Base-by-base conservation (phyloP, 1,140 invertebrate species). In the Neodiprion lecontei region DNA sequence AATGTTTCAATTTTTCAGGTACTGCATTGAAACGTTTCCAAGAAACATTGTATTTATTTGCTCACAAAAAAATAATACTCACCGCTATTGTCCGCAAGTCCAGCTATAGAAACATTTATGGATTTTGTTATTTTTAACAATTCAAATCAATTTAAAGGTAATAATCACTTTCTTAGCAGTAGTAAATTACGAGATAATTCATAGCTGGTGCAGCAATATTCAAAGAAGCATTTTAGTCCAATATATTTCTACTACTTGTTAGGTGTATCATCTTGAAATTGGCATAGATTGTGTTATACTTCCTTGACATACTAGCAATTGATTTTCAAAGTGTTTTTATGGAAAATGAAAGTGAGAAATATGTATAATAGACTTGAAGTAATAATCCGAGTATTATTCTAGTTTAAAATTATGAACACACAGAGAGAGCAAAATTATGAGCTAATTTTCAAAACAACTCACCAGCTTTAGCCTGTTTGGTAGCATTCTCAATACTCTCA, bases 401-500 rank as follows among this genome's bases (percentile, higher is more conserved):
- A 61, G 5, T 12, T 61, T 14, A 53, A n/a, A 14, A 65, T 17
- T 69, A 73, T 23, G 23, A 10, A 66, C 0, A 73, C 17, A 69
- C n/a, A 71, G n/a, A 67, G 14, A 14, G n/a, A 17, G n/a, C 5
- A 48, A 11, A 70, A 74, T 21, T 48, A 70, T 71, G 53, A 53
- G n/a, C 23, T 8, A 2, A 8, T 61, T 14, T 61, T 61, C n/a
- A 12, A 61, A 61, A 76, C 12, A 21, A 86, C 80, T 81, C 83
- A 89, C 92, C 91, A 76, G 92, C 90, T 88, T 95, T 95, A 11
- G 94, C 93, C 79, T 95, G 94, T 85, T 96, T 96, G n/a, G 93
- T 94, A 10, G 92, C 93, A 85, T 95, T 96, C 85, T 98, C 96
- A 67, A 98, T 97, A 77, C 94, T 95, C 80, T 96, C 95, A 73